phyloP scores from a whole-genome alignment of 1,140 invertebrate species.

The Drosophila guanche region DNA sequence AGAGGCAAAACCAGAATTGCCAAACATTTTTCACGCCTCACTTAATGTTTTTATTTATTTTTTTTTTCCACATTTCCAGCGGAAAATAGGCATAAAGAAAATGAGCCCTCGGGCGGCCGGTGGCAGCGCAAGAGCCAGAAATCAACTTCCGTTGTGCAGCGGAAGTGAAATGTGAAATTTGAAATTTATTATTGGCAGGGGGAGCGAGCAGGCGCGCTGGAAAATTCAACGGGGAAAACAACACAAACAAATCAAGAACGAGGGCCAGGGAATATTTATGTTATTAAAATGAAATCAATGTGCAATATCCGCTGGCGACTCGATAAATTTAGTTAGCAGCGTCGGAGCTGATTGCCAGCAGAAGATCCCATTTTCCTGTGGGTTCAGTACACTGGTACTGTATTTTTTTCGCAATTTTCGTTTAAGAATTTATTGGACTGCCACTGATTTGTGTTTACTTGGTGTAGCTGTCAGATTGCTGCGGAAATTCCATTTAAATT shows the following conservation, averaged over 20 bases:
- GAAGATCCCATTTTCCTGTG: slow-evolving; percentile 9
- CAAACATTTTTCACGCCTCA: slow-evolving; percentile 57
- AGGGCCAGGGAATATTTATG: slow-evolving; percentile 50
- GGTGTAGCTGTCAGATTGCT: slow-evolving; percentile 25
- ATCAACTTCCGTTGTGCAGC: slow-evolving; percentile 63
- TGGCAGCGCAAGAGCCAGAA: slow-evolving; percentile 30
- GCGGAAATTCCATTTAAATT: slow-evolving; percentile 18
- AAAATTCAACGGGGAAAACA: slow-evolving; percentile 17
- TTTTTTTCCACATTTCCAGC: not conserved
- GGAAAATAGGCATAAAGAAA: slow-evolving; percentile 50
- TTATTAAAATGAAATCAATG: slow-evolving; percentile 67
- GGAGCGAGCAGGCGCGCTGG: too few relatives aligned
- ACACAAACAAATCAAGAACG: not conserved
- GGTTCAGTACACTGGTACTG: not conserved
- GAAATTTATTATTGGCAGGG: slow-evolving; percentile 66
- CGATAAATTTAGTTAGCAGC: slow-evolving; percentile 57
- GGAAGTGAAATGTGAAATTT: slow-evolving; percentile 75
- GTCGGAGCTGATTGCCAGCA: slow-evolving; percentile 30
- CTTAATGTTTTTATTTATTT: slow-evolving; percentile 33
- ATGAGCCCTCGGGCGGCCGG: slow-evolving; percentile 3
- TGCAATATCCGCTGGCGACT: slow-evolving; percentile 59
- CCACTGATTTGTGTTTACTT: slow-evolving; percentile 28
- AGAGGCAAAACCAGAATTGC: slow-evolving; percentile 26
- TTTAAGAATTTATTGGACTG: slow-evolving; percentile 35
- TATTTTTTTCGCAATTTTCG: slow-evolving; percentile 12